Conservation (phyloP, 2,797 vertebrate species). For the Rachycentron canadum region DNA sequence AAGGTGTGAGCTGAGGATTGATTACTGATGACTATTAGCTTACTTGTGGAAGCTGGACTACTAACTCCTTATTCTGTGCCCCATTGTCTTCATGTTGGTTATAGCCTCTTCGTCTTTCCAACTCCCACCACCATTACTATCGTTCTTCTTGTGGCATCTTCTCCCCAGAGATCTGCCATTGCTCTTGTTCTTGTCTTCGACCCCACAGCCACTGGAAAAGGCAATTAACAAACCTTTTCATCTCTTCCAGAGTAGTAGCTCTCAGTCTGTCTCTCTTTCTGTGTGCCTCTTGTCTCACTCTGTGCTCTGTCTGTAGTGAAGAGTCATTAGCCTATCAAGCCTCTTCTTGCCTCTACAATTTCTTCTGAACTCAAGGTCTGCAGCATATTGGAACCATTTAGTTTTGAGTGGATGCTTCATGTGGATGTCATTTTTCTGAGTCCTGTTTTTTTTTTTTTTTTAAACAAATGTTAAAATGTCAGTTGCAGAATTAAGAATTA, state of each 20-base stretch:
- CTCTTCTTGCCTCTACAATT: conserved; percentile 3
- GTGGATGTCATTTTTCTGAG: background rate
- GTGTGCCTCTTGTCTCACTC: background rate
- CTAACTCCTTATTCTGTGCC: background rate
- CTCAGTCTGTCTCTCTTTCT: background rate
- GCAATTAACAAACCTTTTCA: conserved; percentile 47
- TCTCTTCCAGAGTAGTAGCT: conserved; percentile 5
- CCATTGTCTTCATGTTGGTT: conserved; percentile 2
- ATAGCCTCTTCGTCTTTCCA: conserved; percentile 8
- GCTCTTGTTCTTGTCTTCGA: conserved; percentile 12
- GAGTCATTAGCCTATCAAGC: conserved; percentile 3
- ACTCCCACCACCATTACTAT: conserved; percentile 23
- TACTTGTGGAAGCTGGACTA: background rate
- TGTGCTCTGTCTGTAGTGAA: background rate
- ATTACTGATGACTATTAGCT: background rate
- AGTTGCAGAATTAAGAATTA: background rate
- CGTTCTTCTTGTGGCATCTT: conserved; percentile 8
- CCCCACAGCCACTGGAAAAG: conserved; percentile 30
- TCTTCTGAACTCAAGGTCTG: background rate
- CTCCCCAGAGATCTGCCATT: conserved; percentile 32
- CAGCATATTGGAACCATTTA: background rate
- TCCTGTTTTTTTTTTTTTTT: background rate
- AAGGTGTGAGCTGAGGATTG: no score
- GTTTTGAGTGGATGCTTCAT: background rate
- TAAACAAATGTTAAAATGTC: background rate